phyloP scores from a whole-genome alignment of 2,888 invertebrate species.

The Mythimna lalbum region DNA sequence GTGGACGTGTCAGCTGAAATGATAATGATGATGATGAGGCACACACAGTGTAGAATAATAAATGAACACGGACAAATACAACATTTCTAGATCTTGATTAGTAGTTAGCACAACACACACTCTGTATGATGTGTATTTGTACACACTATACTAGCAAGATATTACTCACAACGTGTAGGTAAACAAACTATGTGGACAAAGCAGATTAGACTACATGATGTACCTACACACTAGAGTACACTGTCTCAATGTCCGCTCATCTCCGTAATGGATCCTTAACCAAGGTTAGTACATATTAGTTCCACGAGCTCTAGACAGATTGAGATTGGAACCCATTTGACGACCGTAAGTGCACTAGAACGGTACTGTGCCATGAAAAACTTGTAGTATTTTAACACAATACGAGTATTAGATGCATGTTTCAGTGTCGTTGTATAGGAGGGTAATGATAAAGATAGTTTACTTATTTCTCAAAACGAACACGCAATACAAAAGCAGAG shows the following conservation, averaged over 20 bases:
- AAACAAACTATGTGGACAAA: conserved; percentile 39
- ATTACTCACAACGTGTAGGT: conserved; percentile 1
- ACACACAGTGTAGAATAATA: too few species aligned
- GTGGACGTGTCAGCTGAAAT: too few species aligned
- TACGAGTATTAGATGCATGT: too few species aligned
- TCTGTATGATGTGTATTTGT: background rate
- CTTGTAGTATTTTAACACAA: too few species aligned
- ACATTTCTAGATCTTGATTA: background rate
- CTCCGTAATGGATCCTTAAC: conserved; percentile 19
- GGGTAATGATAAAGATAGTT: too few species aligned
- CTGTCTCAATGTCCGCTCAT: conserved; percentile 36
- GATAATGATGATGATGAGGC: too few species aligned
- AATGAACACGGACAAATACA: too few species aligned
- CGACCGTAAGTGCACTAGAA: background rate
- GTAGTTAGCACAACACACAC: background rate
- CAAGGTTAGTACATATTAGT: background rate
- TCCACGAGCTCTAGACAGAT: background rate
- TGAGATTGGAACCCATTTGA: conserved; percentile 4
- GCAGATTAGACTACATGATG: conserved; percentile 26
- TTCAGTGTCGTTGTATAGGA: too few species aligned
- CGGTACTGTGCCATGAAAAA: background rate
- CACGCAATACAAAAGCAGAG: too few species aligned
- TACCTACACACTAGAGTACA: background rate
- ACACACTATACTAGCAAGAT: background rate
- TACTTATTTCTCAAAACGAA: too few species aligned